These are phyloP conservation scores for Palythoa caribaeorum DNA, from an alignment of 92 coral and sea anemone species.

Conservation along the genomic window DNA sequence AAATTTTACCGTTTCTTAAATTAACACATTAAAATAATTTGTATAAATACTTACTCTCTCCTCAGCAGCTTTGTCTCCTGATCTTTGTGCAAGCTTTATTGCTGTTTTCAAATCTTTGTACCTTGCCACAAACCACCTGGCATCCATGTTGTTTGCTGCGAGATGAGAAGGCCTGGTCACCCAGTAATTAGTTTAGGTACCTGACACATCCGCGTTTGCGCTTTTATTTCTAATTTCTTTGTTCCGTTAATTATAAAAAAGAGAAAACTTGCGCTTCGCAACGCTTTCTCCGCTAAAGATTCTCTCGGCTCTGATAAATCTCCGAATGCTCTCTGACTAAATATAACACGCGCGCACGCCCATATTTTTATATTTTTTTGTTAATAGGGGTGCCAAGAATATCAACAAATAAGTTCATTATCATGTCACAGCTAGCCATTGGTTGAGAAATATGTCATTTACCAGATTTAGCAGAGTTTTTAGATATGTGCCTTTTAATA, in stretches of 20 bases:
- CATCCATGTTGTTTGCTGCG: background rate
- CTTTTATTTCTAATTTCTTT: background rate
- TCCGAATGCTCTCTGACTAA: background rate
- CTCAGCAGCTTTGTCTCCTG: slow-evolving; percentile 23
- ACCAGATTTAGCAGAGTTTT: background rate
- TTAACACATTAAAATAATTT: background rate
- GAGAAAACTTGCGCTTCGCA: background rate
- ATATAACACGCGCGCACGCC: background rate
- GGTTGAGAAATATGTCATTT: background rate
- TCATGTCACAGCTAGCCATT: background rate
- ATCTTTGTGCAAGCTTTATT: background rate
- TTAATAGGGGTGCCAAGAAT: background rate
- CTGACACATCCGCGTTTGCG: background rate
- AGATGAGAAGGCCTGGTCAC: background rate
- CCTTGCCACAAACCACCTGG: background rate
- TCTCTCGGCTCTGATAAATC: slow-evolving; percentile 6
- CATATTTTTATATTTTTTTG: background rate
- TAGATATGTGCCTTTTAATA: background rate
- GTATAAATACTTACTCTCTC: background rate
- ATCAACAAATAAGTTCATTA: background rate
- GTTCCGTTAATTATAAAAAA: background rate
- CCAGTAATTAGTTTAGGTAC: background rate
- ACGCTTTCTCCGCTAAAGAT: background rate
- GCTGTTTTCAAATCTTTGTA: slow-evolving; percentile 3
- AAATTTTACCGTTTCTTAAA: background rate